Conservation (phyloP, 2,113 vertebrate species). For the Upupa epops region DNA sequence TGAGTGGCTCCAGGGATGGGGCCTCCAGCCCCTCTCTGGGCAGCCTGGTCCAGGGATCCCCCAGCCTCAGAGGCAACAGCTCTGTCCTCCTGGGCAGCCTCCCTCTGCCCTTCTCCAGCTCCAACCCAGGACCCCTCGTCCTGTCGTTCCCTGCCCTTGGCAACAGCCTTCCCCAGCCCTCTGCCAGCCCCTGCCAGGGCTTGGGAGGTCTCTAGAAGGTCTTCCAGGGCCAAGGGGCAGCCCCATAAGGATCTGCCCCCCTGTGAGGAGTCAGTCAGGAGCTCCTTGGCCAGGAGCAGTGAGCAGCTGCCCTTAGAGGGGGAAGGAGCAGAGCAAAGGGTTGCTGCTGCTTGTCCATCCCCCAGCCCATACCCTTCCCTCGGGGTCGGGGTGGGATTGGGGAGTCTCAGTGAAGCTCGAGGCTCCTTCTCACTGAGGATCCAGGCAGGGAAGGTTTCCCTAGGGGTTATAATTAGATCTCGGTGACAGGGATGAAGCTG, state of each 20-base stretch:
- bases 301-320: accelerated
- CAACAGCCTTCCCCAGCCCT: too few relatives aligned
- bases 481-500: background rate
- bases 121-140: too few relatives aligned
- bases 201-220: too few relatives aligned
- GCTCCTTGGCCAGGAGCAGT: background rate
- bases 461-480: background rate
- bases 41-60: too few relatives aligned
- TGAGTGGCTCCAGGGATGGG: too few relatives aligned
- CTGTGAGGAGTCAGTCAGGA: background rate
- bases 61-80: too few relatives aligned
- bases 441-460: accelerated
- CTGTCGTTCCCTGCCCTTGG: too few relatives aligned
- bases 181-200: too few relatives aligned
- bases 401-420: too few relatives aligned
- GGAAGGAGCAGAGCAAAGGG: accelerated
- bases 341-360: accelerated
- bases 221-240: background rate
- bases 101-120: too few relatives aligned
- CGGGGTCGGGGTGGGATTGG: background rate
- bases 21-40: too few relatives aligned
- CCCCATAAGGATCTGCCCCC: background rate
- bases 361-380: background rate
- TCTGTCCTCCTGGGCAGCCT: too few relatives aligned
- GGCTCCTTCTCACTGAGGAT: background rate